Evolutionary conservation across 2,888 invertebrate species (phyloP), one percentile per base, ranked within the genome.

Genomic region (Ptycholaimellus sp.): DNA sequence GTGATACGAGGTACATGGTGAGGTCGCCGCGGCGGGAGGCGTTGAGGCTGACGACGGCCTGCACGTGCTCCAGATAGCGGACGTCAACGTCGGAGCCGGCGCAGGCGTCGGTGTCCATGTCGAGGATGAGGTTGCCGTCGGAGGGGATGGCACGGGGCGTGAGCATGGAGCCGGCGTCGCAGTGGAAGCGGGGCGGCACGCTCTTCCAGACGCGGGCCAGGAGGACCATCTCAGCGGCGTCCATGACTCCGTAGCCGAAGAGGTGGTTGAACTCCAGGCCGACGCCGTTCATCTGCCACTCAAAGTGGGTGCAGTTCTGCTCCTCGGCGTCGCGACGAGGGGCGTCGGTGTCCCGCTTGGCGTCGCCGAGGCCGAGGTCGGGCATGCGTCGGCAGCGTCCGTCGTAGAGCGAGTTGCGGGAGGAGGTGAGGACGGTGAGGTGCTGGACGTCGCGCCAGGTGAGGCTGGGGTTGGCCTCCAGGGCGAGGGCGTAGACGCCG

Each of bases 261-360:
- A 96, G 68, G 62, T 96, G 96, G 65, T 96, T 96, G 65, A 87
- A 96, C 66, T 96, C 90, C 46, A 96, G 65, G 0, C 93, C 93
- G 2, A 96, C 96, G 2, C 93, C 93, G 53, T 96, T 96, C 80
- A 90, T 90, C 9, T 81, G 85, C 93, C 93, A 96, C 59, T 85
- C 83, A 62, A 93, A 93, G 36, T 49, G 56, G 11, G 51, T 44
- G 44, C 56, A 56, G 47, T 57, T 56, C 35, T 35, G 33, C 32
- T n/a, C 20, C 19, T 9, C 30, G 31, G 3, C 23, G 20, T 16
- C 17, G 14, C n/a, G 30, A 6, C 6, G 6, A 30, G 17, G 6
- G 14, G 6, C 7, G 25, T 23, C 25, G 7, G 6, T n/a, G n/a
- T n/a, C n/a, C n/a, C n/a, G n/a, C n/a, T n/a, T n/a, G n/a, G n/a